phyloP scores from a whole-genome alignment of 2,113 vertebrate species.

The Colaptes auratus region DNA sequence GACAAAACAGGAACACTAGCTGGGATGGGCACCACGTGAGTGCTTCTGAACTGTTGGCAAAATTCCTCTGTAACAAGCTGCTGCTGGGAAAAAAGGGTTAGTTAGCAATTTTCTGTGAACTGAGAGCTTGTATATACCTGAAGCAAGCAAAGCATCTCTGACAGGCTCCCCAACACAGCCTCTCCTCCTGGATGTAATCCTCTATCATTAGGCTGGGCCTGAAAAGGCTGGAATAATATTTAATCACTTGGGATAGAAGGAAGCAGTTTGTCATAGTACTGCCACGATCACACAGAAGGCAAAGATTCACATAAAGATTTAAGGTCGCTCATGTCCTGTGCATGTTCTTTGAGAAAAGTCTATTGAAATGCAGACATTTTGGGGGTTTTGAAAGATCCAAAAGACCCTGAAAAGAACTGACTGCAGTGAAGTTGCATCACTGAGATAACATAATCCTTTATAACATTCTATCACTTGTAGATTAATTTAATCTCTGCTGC shows the following conservation, averaged over 20 bases:
- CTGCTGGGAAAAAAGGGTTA: neutral
- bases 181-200: neutral
- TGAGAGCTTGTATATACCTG: neutral
- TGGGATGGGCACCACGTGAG: neutral
- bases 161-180: neutral
- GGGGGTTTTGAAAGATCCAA: neutral
- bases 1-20: neutral
- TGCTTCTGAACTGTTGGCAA: neutral
- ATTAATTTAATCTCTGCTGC: constrained; percentile 14
- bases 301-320: neutral
- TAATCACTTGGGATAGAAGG: constrained; percentile 1
- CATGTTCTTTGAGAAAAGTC: neutral
- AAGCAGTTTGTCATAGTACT: neutral
- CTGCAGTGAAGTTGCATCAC: neutral
- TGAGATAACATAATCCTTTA: constrained; percentile 5
- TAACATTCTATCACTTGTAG: constrained; percentile 15
- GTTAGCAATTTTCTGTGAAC: neutral
- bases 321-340: neutral
- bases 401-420: constrained; percentile 2
- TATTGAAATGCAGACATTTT: neutral
- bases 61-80: neutral
- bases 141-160: neutral
- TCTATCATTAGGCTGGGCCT: neutral
- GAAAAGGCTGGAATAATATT: neutral
- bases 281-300: neutral